Evolutionary conservation across 2,888 invertebrate genomes (phyloP).

Genomic region (Mythimna lalbum): DNA sequence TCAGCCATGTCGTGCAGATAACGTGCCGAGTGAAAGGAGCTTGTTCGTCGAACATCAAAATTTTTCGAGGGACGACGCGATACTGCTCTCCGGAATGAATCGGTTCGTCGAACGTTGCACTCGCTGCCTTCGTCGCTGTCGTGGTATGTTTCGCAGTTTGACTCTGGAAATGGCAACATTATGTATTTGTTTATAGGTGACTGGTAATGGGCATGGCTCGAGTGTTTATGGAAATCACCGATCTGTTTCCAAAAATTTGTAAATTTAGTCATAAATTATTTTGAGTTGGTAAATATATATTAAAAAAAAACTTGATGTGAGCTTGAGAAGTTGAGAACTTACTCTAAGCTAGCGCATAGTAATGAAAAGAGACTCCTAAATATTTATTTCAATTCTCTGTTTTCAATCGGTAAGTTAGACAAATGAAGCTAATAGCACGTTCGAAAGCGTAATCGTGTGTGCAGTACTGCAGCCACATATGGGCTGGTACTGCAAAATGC

Average conservation of each 20-base stretch:
- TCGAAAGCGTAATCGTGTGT: neutral
- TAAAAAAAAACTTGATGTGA: neutral
- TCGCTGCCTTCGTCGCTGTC: conserved; percentile 88
- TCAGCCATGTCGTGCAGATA: conserved; percentile 78
- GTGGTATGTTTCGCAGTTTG: conserved; percentile 85
- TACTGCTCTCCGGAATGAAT: conserved; percentile 83
- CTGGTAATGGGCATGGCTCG: neutral
- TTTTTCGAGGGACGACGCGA: conserved; percentile 77
- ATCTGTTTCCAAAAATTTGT: neutral
- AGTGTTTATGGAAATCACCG: too few relatives aligned
- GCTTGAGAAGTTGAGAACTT: neutral
- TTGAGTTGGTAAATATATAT: neutral
- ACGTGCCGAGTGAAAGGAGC: conserved; percentile 85
- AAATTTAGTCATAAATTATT: neutral
- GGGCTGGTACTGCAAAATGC: too few relatives aligned
- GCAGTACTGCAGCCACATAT: too few relatives aligned
- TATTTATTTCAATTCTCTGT: too few relatives aligned
- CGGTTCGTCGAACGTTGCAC: conserved; percentile 83
- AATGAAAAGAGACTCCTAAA: too few relatives aligned
- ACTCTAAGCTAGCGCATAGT: neutral
- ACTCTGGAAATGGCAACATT: conserved; percentile 74
- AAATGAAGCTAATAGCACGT: neutral
- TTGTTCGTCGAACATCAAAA: conserved; percentile 82
- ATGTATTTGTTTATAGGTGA: neutral
- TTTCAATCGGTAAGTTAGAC: too few relatives aligned